These are phyloP conservation scores for Emydura subglobosa DNA, from an alignment of 2,113 vertebrate species.

Conservation along the genomic window DNA sequence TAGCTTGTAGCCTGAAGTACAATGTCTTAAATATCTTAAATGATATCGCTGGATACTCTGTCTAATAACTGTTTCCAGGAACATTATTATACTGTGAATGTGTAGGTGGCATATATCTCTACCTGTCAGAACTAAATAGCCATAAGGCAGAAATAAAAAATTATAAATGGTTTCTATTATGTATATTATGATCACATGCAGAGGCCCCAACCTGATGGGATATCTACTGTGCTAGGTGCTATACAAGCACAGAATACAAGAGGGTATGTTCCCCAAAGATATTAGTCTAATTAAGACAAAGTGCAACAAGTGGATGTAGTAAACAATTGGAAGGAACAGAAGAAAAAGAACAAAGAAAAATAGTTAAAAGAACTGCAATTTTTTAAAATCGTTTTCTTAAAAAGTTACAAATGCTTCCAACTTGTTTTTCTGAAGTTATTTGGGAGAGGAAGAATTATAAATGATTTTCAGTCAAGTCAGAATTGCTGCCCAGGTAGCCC, in stretches of 20 bases:
- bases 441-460: neutral
- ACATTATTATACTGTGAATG: neutral
- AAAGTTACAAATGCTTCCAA: neutral
- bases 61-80: neutral
- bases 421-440: neutral
- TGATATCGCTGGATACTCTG: neutral
- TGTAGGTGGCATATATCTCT: neutral
- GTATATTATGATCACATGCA: neutral
- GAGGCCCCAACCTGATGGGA: too few relatives aligned
- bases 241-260: neutral
- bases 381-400: neutral
- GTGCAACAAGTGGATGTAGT: neutral
- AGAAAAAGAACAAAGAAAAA: neutral
- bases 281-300: neutral
- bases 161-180: neutral
- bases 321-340: neutral
- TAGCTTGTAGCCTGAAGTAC: neutral
- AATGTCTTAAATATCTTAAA: neutral
- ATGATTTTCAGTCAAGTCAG: rapidly evolving
- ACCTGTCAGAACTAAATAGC: neutral
- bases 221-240: neutral
- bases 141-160: neutral
- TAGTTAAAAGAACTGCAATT: neutral
- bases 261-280: neutral
- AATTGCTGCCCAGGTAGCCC: neutral